A percentile compares a stretch with the other conserved stretches of the same genome.
phyloP scores from a whole-genome alignment of 1,140 invertebrate species.

The Mactra quadrangularis region DNA sequence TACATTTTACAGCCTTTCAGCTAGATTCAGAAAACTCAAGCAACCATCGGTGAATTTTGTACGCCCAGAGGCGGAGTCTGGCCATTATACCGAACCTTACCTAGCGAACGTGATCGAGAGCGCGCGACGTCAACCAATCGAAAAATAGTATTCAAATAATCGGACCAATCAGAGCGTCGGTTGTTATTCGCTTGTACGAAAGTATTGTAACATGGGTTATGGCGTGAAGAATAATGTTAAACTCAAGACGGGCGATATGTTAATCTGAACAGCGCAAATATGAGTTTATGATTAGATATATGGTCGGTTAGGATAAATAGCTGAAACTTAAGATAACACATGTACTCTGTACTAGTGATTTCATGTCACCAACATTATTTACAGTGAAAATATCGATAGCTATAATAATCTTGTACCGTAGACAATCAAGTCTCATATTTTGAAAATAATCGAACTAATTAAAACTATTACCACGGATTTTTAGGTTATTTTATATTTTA shows the following conservation, averaged over 20 bases:
- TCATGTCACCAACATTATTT: conserved; percentile 1
- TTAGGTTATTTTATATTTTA: too few relatives aligned
- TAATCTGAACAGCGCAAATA: conserved; percentile 38
- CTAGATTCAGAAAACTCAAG: not conserved
- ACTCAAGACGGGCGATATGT: conserved; percentile 52
- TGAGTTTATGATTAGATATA: conserved; percentile 58
- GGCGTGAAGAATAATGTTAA: conserved; percentile 56
- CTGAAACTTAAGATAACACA: conserved; percentile 7
- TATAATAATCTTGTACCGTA: too few relatives aligned
- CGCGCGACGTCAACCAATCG: conserved; percentile 36
- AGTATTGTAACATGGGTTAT: conserved; percentile 40
- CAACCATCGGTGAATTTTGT: not conserved
- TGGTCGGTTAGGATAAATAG: conserved; percentile 16
- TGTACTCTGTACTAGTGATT: conserved; percentile 26
- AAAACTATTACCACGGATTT: too few relatives aligned
- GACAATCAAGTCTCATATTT: too few relatives aligned
- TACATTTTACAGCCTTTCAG: not conserved
- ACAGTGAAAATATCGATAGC: too few relatives aligned
- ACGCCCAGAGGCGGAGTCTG: conserved; percentile 52
- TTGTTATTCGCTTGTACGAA: conserved; percentile 40
- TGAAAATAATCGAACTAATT: too few relatives aligned
- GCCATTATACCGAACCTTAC: not conserved
- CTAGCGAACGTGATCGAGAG: conserved; percentile 27
- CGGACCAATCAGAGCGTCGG: conserved; percentile 39
- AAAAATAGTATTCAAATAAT: conserved; percentile 17